Base-by-base conservation (phyloP, 2,888 invertebrate species). In the Homarus gammarus region DNA sequence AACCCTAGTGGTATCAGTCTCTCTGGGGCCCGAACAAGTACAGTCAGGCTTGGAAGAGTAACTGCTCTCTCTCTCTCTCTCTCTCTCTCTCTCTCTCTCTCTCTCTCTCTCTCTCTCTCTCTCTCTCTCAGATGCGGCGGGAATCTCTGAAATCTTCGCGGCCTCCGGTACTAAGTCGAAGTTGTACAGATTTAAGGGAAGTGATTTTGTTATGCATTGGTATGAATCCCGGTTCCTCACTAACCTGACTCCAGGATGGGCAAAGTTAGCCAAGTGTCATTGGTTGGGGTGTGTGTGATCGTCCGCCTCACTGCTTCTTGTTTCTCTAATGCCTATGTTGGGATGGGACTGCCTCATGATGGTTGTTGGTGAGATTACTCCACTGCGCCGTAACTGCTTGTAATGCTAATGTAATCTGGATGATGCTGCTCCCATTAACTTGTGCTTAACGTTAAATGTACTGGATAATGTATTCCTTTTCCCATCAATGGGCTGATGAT, bases 341-440 rank as follows among this genome's bases (percentile, higher is more conserved):
- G 56, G 18, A 18, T 56, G 22, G 18, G 56, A 56, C 56, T 3
- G 56, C 18, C 56, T 18, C 18, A 3, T 18, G 56, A 56, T 56
- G 56, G 56, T 27, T 64, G 27, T 22, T 64, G 64, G n/a, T 64
- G 64, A 27, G 64, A 64, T 64, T 64, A 64, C 27, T 27, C 64
- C 27, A 22, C 27, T 27, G 64, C 27, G 64, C 5, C 27, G 27
- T 64, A 64, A 64, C 64, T 27, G 64, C 64, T 64, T 15, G 27
- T 22, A 22, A 64, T 64, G 64, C 64, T 64, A 64, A 64, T 64
- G n/a, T 22, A 64, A 27, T 64, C 64, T 27, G 64, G 64, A 64
- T 27, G 27, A n/a, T 27, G n/a, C 64, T 64, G 64, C 27, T 64
- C n/a, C 64, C 64, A 64, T 27, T 27, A 27, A 27, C 64, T 27